Base-by-base conservation (phyloP, 2,888 invertebrate species). In the Buathra laborator region DNA sequence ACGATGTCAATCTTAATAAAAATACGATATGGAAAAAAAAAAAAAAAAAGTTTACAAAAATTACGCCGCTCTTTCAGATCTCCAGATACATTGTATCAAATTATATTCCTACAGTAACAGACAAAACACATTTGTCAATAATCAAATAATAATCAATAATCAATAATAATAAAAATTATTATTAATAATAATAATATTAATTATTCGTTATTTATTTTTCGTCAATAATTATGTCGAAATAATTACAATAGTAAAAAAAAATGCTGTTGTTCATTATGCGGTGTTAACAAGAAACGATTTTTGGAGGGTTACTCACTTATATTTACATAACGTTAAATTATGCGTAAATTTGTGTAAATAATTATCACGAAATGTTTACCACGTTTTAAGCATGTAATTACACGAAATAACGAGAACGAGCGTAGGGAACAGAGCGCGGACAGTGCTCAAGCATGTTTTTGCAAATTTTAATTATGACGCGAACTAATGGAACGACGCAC, bases 381-480 rank as follows among this genome's bases (percentile, higher is more conserved):
- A 37, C 48, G 12, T 64, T 37, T 71, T 3, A 10, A 51, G 53
- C n/a, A n/a, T 48, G 62, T 70, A 79, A 79, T 66, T 71, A 71
- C 29, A 16, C n/a, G 64, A 64, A 64, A 71, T 71, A 77, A 68
- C 37, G 71, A 71, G 68, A 19, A 48, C 16, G 10, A 51, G 19
- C 56, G 44, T 68, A 14, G 51, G 5, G 46, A 2, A 24, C 24
- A 43, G 77, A n/a, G 24, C 53, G 29, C 29, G 59, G 44, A 64
- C 48, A 48, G 19, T 24, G n/a, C 29, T 43, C n/a, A 9, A 56
- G 19, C 10, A 48, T 79, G 71, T 79, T 79, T 79, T 64, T 51
- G 71, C 71, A 71, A 43, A 71, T 72, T 71, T 79, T 79, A 79
- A 79, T 79, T 79, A 79, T 72, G 51, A 71, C 64, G 71, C 71